Percentiles rank a stretch among this genome's conserved stretches.
These are phyloP conservation scores for Thereva nobilitata DNA, from an alignment of 2,888 invertebrate genomes.

Conservation along the genomic window DNA sequence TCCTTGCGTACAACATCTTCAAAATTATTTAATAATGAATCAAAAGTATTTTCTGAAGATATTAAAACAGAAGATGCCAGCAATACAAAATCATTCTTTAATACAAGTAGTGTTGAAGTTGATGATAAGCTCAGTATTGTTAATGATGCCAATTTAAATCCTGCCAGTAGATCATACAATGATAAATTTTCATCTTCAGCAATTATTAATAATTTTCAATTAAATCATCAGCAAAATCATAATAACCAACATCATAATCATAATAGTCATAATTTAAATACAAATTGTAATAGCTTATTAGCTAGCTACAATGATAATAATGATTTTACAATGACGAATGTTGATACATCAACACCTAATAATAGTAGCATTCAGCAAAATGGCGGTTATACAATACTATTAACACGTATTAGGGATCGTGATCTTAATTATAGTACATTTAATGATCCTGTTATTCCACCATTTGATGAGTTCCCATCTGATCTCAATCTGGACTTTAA, in stretches of 20 bases:
- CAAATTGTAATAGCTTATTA: constrained; percentile 24
- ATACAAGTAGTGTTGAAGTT: constrained; percentile 20
- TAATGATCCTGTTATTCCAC: constrained; percentile 14
- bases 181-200: constrained; percentile 18
- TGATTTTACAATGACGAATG: constrained; percentile 14
- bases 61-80: constrained; percentile 17
- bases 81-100: constrained; percentile 24
- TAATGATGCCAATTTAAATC: constrained; percentile 55
- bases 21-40: constrained; percentile 31
- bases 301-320: constrained; percentile 12
- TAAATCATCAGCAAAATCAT: constrained; percentile 27
- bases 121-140: constrained; percentile 52
- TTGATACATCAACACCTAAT: background rate
- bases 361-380: constrained; percentile 25
- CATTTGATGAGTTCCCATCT: constrained; percentile 21
- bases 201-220: no score
- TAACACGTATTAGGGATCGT: constrained; percentile 34
- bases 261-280: constrained; percentile 15
- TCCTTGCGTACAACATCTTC: constrained; percentile 1
- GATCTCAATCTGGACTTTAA: constrained; percentile 40
- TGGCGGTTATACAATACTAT: constrained; percentile 31
- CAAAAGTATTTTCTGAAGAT: constrained; percentile 34
- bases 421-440: constrained; percentile 34
- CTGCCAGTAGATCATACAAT: constrained; percentile 48
- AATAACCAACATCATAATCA: constrained; percentile 16